Evolutionary conservation across 2,888 invertebrate species (phyloP), one percentile per base, ranked within the genome.

Genomic region (Tetramorium bicarinatum): DNA sequence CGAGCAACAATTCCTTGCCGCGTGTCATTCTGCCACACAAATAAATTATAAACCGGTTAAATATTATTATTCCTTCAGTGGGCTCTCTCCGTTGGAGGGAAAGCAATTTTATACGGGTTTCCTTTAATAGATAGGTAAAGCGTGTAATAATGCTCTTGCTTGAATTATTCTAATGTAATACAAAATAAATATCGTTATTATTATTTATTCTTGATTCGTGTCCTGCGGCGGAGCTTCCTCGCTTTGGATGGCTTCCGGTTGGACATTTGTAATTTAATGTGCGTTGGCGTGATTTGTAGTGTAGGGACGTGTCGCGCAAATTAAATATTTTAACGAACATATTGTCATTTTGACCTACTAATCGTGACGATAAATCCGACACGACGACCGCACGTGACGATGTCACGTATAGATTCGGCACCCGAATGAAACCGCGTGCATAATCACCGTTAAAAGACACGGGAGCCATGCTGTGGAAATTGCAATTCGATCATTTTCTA

Each of bases 401-500:
- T 21, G 47, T 47, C 47, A 75, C 47, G 62, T 75, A 47, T 75
- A 34, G 61, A 47, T n/a, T n/a, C 34, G 15, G 21, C 4, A 3
- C 34, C 21, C 29, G n/a, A 74, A 61, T 61, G n/a, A 21, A 61
- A 64, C 3, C 34, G 18, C 38, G 52, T 59, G 25, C 11, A 6
- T 62, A 47, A 75, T 47, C n/a, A 15, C 15, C 11, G n/a, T 15
- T 21, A n/a, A 21, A 67, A 47, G 44, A 47, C 3, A 3, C 15
- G 25, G 3, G 44, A 1, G 2, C 15, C 6, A 4, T 3, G 15
- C 9, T 25, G 11, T 21, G 13, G 11, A 76, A 21, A 41, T 15
- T 47, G 38, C 15, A 76, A 25, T 49, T 64, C 7, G 11, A 64
- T 18, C 64, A 34, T 66, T 76, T 38, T 64, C 49, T 52, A 76